phyloP scores from a whole-genome alignment of 2,113 vertebrate genomes.

The Capricornis sumatraensis region DNA sequence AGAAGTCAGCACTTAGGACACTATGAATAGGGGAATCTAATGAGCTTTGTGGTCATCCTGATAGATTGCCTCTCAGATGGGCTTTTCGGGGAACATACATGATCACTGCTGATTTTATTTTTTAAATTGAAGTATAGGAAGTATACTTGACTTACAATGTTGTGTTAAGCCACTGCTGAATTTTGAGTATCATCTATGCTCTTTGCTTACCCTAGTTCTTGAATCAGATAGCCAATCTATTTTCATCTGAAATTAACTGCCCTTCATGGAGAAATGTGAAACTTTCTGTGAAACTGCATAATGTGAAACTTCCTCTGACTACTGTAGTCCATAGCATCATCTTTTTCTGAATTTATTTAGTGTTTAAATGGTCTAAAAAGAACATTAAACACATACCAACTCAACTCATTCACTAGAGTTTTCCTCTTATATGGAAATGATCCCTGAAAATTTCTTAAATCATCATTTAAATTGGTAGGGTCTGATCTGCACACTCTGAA shows the following conservation, averaged over 20 bases:
- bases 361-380: not conserved
- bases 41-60: not conserved
- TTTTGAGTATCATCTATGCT: not conserved
- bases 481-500: not conserved
- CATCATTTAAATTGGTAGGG: not conserved
- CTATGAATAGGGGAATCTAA: not conserved
- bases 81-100: not conserved
- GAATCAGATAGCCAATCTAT: not conserved
- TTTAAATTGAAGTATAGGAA: not conserved
- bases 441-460: not conserved
- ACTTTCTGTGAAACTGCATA: not conserved
- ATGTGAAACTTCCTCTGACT: not conserved
- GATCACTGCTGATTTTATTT: not conserved
- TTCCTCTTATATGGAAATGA: not conserved
- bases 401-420: not conserved
- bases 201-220: not conserved
- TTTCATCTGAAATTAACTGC: not conserved
- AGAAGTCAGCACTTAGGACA: not conserved
- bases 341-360: conserved; percentile 9
- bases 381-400: not conserved
- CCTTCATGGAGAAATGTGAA: not conserved
- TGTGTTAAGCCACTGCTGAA: not conserved
- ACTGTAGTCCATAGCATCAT: not conserved
- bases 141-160: not conserved
- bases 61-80: not conserved